These are phyloP conservation scores for Epizoanthus scotinus DNA, from an alignment of 92 coral and sea anemone genomes.

Conservation along the genomic window DNA sequence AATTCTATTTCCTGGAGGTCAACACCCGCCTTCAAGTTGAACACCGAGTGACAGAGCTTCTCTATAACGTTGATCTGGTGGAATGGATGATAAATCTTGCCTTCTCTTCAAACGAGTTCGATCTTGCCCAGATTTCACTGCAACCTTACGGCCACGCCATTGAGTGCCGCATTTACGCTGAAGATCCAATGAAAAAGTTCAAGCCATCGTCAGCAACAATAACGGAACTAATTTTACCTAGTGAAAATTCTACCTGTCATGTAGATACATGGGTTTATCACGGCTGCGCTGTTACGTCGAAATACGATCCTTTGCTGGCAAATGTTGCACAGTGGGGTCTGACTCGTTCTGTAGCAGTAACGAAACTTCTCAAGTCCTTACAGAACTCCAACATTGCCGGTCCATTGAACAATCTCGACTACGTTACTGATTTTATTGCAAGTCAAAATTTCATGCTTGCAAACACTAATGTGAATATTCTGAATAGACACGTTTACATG, in stretches of 20 bases:
- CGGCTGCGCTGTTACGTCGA: constrained; percentile 45
- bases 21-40: constrained; percentile 72
- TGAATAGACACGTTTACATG: constrained; percentile 10
- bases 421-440: constrained; percentile 44
- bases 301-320: constrained; percentile 61
- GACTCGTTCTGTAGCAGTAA: constrained; percentile 46
- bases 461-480: constrained; percentile 32
- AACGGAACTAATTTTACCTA: constrained; percentile 44
- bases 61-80: constrained; percentile 59
- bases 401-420: constrained; percentile 60
- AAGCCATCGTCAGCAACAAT: constrained; percentile 50
- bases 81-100: constrained; percentile 63
- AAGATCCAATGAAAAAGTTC: constrained; percentile 53
- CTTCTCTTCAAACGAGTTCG: constrained; percentile 17
- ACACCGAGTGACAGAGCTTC: constrained; percentile 67
- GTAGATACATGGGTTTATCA: constrained; percentile 43
- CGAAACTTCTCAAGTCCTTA: constrained; percentile 24
- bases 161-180: constrained; percentile 61
- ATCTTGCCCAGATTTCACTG: not conserved
- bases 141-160: constrained; percentile 63
- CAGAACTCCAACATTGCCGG: constrained; percentile 43
- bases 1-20: constrained; percentile 57
- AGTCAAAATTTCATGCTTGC: constrained; percentile 39
- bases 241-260: not conserved
- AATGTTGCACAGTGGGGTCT: constrained; percentile 60